phyloP scores from a whole-genome alignment of 1,140 invertebrate genomes.

The Steinernema khuongi region DNA sequence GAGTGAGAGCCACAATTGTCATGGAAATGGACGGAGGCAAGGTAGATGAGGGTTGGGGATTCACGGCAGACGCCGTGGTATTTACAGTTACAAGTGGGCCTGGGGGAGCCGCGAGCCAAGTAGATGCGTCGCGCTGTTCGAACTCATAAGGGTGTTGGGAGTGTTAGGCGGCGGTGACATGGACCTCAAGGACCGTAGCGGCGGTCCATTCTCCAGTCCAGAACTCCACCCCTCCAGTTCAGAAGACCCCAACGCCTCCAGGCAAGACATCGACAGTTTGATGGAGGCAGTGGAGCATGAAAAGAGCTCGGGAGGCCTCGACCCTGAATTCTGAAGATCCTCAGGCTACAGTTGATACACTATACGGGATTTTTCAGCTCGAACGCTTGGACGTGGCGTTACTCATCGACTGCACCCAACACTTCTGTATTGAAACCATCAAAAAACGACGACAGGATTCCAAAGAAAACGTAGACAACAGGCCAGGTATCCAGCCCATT shows the following conservation, averaged over 20 bases:
- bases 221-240: too few species aligned
- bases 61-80: neutral
- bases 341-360: too few species aligned
- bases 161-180: conserved; percentile 3
- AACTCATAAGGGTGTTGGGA: neutral
- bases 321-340: too few species aligned
- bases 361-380: too few species aligned
- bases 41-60: neutral
- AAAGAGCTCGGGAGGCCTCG: too few species aligned
- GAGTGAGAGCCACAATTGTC: conserved; percentile 10
- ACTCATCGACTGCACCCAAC: conserved; percentile 55
- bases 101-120: neutral
- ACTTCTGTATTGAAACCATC: conserved; percentile 47
- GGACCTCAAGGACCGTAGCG: too few species aligned
- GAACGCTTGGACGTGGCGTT: conserved; percentile 52
- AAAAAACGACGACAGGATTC: conserved; percentile 31
- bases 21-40: conserved; percentile 6
- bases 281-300: too few species aligned
- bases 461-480: conserved; percentile 25
- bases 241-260: too few species aligned
- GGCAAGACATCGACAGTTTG: too few species aligned
- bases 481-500: conserved; percentile 26
- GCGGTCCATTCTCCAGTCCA: too few species aligned
- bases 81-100: neutral
- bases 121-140: neutral